phyloP scores from a whole-genome alignment of 2,113 vertebrate species.

The Clupea harengus region DNA sequence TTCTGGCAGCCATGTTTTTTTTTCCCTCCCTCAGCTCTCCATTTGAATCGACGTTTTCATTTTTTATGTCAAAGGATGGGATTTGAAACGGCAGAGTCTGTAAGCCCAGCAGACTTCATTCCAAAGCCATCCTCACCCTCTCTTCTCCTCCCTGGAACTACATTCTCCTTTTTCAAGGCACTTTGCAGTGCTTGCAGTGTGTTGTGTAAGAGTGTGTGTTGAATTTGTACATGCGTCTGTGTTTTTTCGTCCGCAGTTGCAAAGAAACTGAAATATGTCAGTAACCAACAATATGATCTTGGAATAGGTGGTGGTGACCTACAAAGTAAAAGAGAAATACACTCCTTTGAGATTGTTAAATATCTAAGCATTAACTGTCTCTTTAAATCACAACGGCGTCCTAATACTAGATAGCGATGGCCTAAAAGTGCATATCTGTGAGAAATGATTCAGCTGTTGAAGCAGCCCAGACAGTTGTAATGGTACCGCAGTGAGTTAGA shows the following conservation, averaged over 20 bases:
- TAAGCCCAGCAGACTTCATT: neutral
- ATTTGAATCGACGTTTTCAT: slow-evolving; percentile 42
- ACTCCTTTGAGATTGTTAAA: neutral
- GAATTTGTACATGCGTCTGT: neutral
- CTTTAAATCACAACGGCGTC: neutral
- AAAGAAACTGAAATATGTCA: neutral
- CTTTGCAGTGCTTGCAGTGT: neutral
- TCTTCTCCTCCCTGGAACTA: neutral
- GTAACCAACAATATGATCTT: neutral
- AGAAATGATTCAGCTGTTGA: neutral
- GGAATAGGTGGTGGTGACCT: neutral
- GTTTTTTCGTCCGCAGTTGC: neutral
- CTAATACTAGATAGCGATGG: neutral
- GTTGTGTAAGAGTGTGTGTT: neutral
- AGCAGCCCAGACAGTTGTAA: neutral
- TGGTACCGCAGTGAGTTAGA: neutral
- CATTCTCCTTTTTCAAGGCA: neutral
- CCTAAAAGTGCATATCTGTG: neutral
- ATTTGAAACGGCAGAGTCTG: neutral
- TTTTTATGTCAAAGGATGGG: slow-evolving; percentile 27
- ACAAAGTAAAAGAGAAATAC: neutral
- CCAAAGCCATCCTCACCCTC: neutral
- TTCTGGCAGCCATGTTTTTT: slow-evolving; percentile 54
- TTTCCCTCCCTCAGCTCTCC: slow-evolving; percentile 45
- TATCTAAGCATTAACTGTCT: neutral